A percentile compares a stretch with the other conserved stretches of the same genome.
phyloP scores from a whole-genome alignment of 2,797 vertebrate species.

The Allobates femoralis region DNA sequence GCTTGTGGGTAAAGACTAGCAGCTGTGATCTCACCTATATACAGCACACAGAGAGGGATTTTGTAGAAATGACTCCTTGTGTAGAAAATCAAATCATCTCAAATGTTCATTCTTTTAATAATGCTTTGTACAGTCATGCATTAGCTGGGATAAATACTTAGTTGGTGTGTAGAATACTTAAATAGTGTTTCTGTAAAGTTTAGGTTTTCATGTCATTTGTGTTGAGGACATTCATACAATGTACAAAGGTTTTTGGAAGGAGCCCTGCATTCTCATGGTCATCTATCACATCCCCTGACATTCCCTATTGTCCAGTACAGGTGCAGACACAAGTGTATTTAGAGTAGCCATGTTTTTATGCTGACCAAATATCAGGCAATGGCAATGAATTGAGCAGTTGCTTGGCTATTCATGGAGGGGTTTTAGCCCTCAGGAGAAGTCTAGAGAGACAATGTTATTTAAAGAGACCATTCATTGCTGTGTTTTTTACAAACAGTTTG shows the following conservation, averaged over 20 bases:
- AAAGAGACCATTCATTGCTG: not conserved
- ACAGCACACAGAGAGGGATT: too few relatives aligned
- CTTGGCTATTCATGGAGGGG: conserved; percentile 23
- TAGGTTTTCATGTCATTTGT: conserved; percentile 39
- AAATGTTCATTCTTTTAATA: not conserved
- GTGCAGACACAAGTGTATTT: conserved; percentile 36
- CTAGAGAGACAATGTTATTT: conserved; percentile 30
- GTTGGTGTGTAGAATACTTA: not conserved
- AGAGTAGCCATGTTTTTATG: conserved; percentile 27
- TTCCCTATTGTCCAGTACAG: conserved; percentile 41
- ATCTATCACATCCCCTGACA: conserved; percentile 52
- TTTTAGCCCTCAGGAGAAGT: conserved; percentile 39
- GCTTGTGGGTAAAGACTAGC: too few relatives aligned
- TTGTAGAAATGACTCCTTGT: not conserved
- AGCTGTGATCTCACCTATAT: too few relatives aligned
- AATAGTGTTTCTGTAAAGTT: not conserved
- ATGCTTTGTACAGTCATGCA: not conserved
- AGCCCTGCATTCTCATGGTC: conserved; percentile 43
- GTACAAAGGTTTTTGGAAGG: conserved; percentile 39
- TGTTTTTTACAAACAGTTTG: conserved; percentile 1
- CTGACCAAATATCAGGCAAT: conserved; percentile 37
- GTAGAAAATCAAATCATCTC: not conserved
- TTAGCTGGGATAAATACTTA: not conserved
- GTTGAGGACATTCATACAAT: conserved; percentile 20
- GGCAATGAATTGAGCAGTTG: conserved; percentile 44